A percentile compares a stretch with the other conserved stretches of the same genome.
phyloP scores from a whole-genome alignment of 2,888 invertebrate species.

The Sinotaia quadrata region DNA sequence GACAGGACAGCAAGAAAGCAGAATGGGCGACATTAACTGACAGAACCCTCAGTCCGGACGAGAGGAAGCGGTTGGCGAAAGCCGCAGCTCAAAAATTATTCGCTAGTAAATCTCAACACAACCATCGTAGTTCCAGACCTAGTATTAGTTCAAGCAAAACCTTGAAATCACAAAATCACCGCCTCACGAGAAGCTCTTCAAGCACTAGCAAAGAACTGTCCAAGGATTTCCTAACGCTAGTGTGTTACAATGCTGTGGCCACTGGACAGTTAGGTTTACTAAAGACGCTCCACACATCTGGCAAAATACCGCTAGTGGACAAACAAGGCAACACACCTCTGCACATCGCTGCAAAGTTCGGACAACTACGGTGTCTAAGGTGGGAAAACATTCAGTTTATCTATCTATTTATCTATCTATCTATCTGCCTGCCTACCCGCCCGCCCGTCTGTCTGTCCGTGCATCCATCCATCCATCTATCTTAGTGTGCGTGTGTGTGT shows the following conservation, averaged over 20 bases:
- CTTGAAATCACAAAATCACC: background rate
- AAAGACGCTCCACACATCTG: constrained; percentile 35
- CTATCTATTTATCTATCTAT: background rate
- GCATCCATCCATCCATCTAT: background rate
- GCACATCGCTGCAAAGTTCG: constrained; percentile 39
- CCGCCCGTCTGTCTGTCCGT: background rate
- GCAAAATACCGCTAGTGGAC: constrained; percentile 39
- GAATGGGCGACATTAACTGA: constrained; percentile 30
- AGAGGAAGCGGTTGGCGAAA: constrained; percentile 27
- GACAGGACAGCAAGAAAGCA: background rate
- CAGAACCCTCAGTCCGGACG: constrained; percentile 19
- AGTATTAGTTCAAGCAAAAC: background rate
- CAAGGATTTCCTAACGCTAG: constrained; percentile 32
- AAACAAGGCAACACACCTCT: constrained; percentile 41
- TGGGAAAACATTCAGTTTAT: constrained; percentile 18
- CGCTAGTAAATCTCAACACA: too few relatives aligned
- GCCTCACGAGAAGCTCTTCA: constrained; percentile 5
- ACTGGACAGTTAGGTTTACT: constrained; percentile 32
- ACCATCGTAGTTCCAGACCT: background rate
- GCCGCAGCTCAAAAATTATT: constrained; percentile 13
- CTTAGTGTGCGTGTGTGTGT: background rate
- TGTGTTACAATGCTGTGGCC: constrained; percentile 34
- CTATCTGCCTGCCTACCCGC: background rate
- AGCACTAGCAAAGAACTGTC: constrained; percentile 26
- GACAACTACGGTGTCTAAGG: constrained; percentile 38